Evolutionary conservation across 2,113 vertebrate genomes (phyloP), one percentile per base, ranked within the genome.

Genomic region (Alethe castanea): DNA sequence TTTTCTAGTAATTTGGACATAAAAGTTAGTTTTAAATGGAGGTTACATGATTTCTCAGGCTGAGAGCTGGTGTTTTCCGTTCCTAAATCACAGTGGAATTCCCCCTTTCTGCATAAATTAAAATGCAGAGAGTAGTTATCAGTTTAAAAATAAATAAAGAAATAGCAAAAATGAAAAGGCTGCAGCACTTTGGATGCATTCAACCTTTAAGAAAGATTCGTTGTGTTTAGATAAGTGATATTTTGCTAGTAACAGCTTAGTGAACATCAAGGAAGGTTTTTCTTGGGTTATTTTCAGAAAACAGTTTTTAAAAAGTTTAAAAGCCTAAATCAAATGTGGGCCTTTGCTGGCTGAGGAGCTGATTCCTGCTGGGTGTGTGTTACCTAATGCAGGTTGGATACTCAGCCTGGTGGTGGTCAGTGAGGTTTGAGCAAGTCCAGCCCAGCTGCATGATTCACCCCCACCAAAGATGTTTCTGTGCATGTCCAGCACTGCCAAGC

Each of bases 251-350:
- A 91, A 78, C 14, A 70, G 76, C 69, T 91, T 56, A 47, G 65
- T 2, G 8, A 82, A 91, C 53, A 84, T 76, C 42, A 86, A 95
- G 88, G 72, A 93, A 91, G 28, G 83, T 92, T 95, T 95, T 89
- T 89, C 88, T 97, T 96, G 86, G 86, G 69, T 71, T 59, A 26
- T 69, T 87, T 91, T 94, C 91, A 95, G 94, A 89, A 94, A 80
- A 71, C 3, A 40, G 35, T 29, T 82, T 3, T 14, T 60, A 42
- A 36, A 35, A 9, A 28, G 7, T 14, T 14, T 9, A 40, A 14
- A 31, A 38, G 5, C 24, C 26, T 36, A n/a, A 59, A 84, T 5
- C 9, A 25, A 88, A 64, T 6, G 14, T 23, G 25, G 9, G 67
- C 12, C 22, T 56, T 64, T 81, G n/a, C 50, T 86, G 83, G 60